A percentile compares a stretch with the other conserved stretches of the same genome.
Conservation (phyloP, 2,113 vertebrate species). For the Geococcyx californianus region DNA sequence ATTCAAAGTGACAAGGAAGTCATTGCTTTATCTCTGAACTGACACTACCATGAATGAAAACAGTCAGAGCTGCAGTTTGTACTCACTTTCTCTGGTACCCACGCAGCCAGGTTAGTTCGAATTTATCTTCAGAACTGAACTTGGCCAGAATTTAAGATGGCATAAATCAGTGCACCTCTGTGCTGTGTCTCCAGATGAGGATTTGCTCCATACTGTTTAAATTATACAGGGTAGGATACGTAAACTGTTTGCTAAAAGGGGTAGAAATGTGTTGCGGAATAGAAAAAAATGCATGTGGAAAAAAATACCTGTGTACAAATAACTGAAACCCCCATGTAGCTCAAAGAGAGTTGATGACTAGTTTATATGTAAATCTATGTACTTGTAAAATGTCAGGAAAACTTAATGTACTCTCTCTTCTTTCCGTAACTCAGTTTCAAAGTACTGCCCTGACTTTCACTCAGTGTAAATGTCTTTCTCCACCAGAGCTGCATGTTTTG, state of each 20-base stretch:
- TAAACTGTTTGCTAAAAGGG: not conserved
- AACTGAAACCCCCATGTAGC: not conserved
- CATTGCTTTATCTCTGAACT: not conserved
- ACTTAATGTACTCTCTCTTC: not conserved
- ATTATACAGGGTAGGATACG: not conserved
- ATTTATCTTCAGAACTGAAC: slow-evolving; percentile 13
- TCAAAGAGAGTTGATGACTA: not conserved
- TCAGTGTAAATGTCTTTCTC: not conserved
- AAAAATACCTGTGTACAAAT: not conserved
- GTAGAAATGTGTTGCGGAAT: not conserved
- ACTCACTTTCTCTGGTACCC: not conserved
- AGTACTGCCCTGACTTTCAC: slow-evolving; percentile 13
- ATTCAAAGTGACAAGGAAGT: not conserved
- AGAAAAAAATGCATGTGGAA: too few species aligned
- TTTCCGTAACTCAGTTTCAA: not conserved
- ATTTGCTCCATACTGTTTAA: not conserved
- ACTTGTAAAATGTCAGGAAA: slow-evolving; percentile 33
- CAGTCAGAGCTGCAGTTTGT: not conserved
- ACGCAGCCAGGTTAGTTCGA: not conserved
- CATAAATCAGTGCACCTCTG: not conserved
- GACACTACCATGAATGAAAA: not conserved
- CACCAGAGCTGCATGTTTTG: not conserved
- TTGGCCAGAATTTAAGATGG: not conserved
- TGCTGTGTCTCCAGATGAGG: not conserved
- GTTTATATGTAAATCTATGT: slow-evolving; percentile 43